Percentiles rank a stretch among this genome's conserved stretches.
Conservation (phyloP, 1,140 invertebrate genomes). For the Macrocentrus cingulum region DNA sequence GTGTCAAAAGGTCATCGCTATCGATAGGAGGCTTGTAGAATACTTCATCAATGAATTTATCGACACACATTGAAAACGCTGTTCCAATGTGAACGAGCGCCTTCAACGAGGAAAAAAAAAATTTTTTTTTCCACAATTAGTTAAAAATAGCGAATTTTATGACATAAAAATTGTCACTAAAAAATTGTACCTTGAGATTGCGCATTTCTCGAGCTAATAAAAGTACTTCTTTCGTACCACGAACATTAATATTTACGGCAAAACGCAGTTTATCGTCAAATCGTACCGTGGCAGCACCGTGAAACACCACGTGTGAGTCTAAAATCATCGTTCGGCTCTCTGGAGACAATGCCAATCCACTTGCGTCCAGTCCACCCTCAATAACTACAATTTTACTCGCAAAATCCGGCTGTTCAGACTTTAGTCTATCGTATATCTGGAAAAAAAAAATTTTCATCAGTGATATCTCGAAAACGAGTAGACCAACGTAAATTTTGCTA, state of each 20-base stretch:
- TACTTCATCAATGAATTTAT: conserved; percentile 64
- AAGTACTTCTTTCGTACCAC: conserved; percentile 64
- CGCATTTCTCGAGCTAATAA: conserved; percentile 66
- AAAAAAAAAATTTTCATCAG: conserved; percentile 26
- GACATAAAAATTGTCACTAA: conserved; percentile 5
- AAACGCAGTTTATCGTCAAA: conserved; percentile 79
- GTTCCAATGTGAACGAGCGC: conserved; percentile 64
- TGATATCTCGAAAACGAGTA: too few species aligned
- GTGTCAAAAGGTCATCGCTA: conserved; percentile 52
- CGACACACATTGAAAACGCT: conserved; percentile 69
- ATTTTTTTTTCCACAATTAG: too few species aligned
- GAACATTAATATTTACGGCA: conserved; percentile 66
- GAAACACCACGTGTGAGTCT: conserved; percentile 74
- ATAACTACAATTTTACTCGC: conserved; percentile 63
- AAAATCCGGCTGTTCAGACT: conserved; percentile 47
- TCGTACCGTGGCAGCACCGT: conserved; percentile 85
- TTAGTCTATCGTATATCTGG: conserved; percentile 61
- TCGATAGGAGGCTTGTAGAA: conserved; percentile 57
- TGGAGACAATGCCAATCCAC: conserved; percentile 62
- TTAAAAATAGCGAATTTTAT: too few species aligned
- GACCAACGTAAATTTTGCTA: too few species aligned
- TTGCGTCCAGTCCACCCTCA: conserved; percentile 63
- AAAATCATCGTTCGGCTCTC: conserved; percentile 57
- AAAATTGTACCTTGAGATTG: conserved; percentile 64
- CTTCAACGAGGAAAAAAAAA: too few species aligned